These are phyloP conservation scores for Belgica antarctica DNA, from an alignment of 2,888 invertebrate species.

Conservation along the genomic window DNA sequence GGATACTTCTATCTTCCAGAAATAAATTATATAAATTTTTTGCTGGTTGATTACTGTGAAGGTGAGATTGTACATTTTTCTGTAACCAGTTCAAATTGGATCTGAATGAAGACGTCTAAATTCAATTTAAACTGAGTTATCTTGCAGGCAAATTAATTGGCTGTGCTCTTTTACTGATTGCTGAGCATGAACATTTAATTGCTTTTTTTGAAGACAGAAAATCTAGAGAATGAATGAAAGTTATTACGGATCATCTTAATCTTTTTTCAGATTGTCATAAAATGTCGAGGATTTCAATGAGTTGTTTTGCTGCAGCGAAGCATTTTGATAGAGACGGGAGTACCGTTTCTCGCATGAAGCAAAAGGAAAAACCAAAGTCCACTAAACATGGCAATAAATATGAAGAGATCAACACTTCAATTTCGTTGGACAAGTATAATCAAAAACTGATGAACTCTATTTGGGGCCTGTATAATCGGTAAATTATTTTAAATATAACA, in stretches of 20 bases:
- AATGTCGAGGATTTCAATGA: constrained; percentile 32
- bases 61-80: background rate
- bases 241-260: background rate
- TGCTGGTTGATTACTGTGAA: background rate
- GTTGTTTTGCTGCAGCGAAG: constrained; percentile 36
- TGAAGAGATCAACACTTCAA: constrained; percentile 23
- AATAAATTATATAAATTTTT: background rate
- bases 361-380: background rate
- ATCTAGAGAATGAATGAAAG: too few relatives aligned
- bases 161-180: too few relatives aligned
- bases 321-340: background rate
- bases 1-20: background rate
- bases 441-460: constrained; percentile 37
- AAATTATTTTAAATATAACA: background rate
- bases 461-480: constrained; percentile 40
- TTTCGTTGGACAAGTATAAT: constrained; percentile 36
- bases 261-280: constrained; percentile 21
- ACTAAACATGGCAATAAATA: constrained; percentile 15
- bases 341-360: constrained; percentile 4
- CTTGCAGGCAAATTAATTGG: too few relatives aligned
- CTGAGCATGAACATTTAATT: background rate
- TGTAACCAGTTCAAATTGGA: too few relatives aligned
- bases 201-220: too few relatives aligned
- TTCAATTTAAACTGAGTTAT: too few relatives aligned
- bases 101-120: too few relatives aligned